phyloP scores from a whole-genome alignment of 2,113 vertebrate genomes.

The Trogon melanurus region DNA sequence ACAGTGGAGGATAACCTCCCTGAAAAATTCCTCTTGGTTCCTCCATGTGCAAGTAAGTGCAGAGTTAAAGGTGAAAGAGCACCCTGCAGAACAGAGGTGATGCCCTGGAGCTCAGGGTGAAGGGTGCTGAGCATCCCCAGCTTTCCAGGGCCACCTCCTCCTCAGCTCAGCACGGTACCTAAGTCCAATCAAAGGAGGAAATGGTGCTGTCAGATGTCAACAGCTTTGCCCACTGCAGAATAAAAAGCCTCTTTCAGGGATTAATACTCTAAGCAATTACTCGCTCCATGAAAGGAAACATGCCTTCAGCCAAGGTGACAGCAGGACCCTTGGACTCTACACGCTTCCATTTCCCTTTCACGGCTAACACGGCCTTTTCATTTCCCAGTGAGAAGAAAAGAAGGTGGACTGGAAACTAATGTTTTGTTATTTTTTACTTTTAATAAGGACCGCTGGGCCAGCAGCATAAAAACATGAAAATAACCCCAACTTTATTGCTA shows the following conservation, averaged over 20 bases:
- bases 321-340: neutral
- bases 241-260: conserved; percentile 50
- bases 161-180: neutral
- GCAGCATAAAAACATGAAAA: conserved; percentile 34
- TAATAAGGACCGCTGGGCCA: neutral
- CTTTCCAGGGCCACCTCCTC: neutral
- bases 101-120: neutral
- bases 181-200: neutral
- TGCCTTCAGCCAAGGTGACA: conserved; percentile 55
- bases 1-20: neutral
- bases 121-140: neutral
- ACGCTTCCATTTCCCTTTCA: neutral
- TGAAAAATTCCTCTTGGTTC: neutral
- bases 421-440: neutral
- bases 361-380: neutral
- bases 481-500: conserved; percentile 20
- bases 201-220: conserved; percentile 11
- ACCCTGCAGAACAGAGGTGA: neutral
- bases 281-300: conserved; percentile 21
- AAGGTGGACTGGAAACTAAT: neutral
- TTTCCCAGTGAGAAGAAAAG: conserved; percentile 8
- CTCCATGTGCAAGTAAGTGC: neutral
- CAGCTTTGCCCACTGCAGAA: conserved; percentile 3
- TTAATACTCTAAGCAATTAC: conserved; percentile 46
- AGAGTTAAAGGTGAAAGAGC: neutral